Conservation (phyloP, 2,797 vertebrate genomes). For the Orestias chungarensis region DNA sequence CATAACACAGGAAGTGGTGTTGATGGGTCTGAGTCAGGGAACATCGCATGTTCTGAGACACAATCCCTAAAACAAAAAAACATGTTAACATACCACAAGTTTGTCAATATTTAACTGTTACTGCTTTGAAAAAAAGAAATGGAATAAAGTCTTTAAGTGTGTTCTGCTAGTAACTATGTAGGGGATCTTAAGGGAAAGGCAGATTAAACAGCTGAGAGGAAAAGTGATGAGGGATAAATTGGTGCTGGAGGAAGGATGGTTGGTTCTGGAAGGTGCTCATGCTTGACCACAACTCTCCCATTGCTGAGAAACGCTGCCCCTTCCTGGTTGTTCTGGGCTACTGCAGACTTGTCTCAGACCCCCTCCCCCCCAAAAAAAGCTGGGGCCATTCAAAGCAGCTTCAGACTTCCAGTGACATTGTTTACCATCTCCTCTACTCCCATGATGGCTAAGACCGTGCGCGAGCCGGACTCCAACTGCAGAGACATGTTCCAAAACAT, state of each 20-base stretch:
- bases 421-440: constrained; percentile 87
- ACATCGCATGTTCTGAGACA: background rate
- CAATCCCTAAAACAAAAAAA: background rate
- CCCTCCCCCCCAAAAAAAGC: constrained; percentile 13
- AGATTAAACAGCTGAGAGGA: constrained; percentile 50
- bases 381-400: constrained; percentile 75
- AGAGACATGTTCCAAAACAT: constrained; percentile 3
- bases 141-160: background rate
- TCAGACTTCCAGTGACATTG: constrained; percentile 86
- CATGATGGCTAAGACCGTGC: constrained; percentile 84
- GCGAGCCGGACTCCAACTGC: constrained; percentile 84
- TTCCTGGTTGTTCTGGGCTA: constrained; percentile 62
- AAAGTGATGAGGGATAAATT: constrained; percentile 62
- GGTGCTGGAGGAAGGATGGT: constrained; percentile 46
- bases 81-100: background rate
- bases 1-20: background rate
- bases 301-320: constrained; percentile 66
- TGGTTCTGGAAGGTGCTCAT: constrained; percentile 52
- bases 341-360: constrained; percentile 47
- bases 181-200: background rate
- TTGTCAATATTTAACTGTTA: background rate
- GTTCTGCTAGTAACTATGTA: constrained; percentile 25
- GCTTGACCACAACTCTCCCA: constrained; percentile 59
- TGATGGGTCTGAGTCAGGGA: background rate
- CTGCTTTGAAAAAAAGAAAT: background rate